Percentiles rank a stretch among this genome's conserved stretches.
phyloP scores from a whole-genome alignment of 2,888 invertebrate genomes.

The Dicyrtomina minuta region DNA sequence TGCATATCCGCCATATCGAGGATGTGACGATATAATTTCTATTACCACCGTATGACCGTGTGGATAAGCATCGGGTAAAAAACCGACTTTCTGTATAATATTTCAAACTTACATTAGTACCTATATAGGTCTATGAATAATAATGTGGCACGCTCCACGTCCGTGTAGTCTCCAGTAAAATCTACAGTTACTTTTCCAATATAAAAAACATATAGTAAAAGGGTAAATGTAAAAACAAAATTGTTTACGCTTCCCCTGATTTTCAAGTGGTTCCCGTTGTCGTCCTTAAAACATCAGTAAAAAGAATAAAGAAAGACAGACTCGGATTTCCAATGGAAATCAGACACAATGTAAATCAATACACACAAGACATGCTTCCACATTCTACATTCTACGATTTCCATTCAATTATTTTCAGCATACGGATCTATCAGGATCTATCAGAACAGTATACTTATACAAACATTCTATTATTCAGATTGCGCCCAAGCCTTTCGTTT shows the following conservation, averaged over 20 bases:
- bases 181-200: too few species aligned
- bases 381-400: too few species aligned
- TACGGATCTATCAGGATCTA: too few species aligned
- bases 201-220: neutral
- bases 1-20: too few species aligned
- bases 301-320: neutral
- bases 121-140: too few species aligned
- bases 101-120: neutral
- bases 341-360: conserved; percentile 2
- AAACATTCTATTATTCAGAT: neutral
- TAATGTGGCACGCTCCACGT: too few species aligned
- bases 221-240: neutral
- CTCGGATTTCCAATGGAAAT: conserved; percentile 2
- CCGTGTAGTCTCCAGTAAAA: too few species aligned
- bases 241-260: conserved; percentile 16
- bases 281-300: neutral
- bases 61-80: conserved; percentile 4
- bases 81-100: neutral
- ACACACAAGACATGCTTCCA: neutral
- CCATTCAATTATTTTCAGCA: too few species aligned
- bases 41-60: too few species aligned
- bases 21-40: too few species aligned
- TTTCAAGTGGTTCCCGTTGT: conserved; percentile 6
- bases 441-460: neutral
- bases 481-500: conserved; percentile 23